Conservation (phyloP, 2,113 vertebrate species). For the Alouatta palliata region DNA sequence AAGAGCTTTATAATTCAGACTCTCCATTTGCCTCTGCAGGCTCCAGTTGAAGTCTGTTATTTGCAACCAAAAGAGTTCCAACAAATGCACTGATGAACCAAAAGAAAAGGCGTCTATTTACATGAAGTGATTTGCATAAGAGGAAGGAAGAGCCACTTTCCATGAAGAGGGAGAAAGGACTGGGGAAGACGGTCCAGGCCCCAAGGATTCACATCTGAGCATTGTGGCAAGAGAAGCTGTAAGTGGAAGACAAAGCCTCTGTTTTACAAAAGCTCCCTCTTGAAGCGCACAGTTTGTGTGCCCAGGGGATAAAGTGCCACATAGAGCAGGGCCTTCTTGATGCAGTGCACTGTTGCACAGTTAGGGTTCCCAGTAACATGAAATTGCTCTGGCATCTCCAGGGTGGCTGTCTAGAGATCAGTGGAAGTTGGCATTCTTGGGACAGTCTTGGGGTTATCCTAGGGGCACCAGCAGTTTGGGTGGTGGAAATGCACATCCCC, state of each 20-base stretch:
- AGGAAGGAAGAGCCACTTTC: not conserved
- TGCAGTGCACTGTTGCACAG: not conserved
- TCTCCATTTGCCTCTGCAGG: not conserved
- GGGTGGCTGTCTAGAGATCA: not conserved
- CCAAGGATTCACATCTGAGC: not conserved
- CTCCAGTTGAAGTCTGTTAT: not conserved
- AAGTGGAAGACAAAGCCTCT: not conserved
- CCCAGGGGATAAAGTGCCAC: not conserved
- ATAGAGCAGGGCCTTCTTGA: not conserved
- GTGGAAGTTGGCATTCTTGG: not conserved
- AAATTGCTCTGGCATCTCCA: not conserved
- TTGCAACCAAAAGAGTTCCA: constrained; percentile 53
- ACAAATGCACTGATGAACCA: constrained; percentile 31
- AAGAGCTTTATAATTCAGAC: not conserved
- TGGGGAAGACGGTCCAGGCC: not conserved
- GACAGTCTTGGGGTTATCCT: not conserved
- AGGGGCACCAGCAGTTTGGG: not conserved
- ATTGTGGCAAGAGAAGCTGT: not conserved
- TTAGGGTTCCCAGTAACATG: not conserved
- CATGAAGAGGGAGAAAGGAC: not conserved
- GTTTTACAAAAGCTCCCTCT: not conserved
- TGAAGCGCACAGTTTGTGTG: not conserved
- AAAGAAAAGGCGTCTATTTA: constrained; percentile 28
- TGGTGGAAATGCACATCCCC: not conserved
- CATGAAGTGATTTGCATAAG: constrained; percentile 28